Base-by-base conservation (phyloP, 2,888 invertebrate species). In the Platynereis dumerilii region DNA sequence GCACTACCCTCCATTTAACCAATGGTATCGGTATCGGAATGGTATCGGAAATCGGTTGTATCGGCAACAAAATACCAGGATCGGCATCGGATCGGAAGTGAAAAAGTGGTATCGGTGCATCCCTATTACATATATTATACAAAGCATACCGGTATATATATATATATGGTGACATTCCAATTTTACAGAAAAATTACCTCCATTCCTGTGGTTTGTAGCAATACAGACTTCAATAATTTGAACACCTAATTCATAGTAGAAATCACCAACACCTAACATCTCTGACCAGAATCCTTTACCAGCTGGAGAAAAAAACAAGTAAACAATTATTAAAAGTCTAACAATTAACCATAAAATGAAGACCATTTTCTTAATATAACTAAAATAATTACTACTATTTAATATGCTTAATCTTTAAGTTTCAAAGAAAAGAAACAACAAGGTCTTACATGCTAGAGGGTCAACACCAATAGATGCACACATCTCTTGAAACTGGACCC, bases 381-480 rank as follows among this genome's bases (percentile, higher is more conserved):
- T 42, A 42, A 42, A 42, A 42, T 42, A 42, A 42, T 17, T 42
- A 42, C 12, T 42, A n/a, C n/a, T n/a, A n/a, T n/a, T n/a, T n/a
- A n/a, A n/a, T n/a, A n/a, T n/a, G 7, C 7, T 20, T 52, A 20
- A 15, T 10, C 10, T 52, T 10, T n/a, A n/a, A 17, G 12, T 52
- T n/a, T 10, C 12, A 52, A 52, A 22, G 20, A n/a, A 22, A 20
- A 22, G 20, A n/a, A 17, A 53, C 12, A 53, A 20, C 53, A 17
- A 53, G 12, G 22, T 69, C 60, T 92, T 92, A 0, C 96, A 96
- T 0, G 98, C 95, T 59, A 99, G 84, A 0, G 99, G 99, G 84
- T 99, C 99, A 0, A 99, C 99, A 0, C 96, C 99, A 69, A 99
- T 97, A 0, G 95, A 92, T 0, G 98, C 94, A 85, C 99, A 99